Evolutionary conservation across 2,888 invertebrate genomes (phyloP).

Genomic region (Calameuta idolon): DNA sequence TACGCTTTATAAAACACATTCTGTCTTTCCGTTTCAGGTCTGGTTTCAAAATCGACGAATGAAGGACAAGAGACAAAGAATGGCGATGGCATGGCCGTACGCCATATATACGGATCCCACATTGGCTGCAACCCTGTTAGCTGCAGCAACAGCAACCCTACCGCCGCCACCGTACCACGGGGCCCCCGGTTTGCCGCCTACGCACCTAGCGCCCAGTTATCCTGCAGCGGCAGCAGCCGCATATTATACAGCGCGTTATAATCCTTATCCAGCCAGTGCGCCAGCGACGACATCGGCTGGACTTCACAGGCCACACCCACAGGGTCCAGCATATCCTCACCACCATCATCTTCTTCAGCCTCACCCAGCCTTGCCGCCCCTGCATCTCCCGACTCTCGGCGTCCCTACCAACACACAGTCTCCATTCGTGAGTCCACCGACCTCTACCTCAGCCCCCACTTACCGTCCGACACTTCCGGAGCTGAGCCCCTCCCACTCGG

Average conservation of each 20-base stretch:
- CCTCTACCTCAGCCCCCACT: constrained; percentile 41
- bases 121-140: constrained; percentile 91
- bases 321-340: constrained; percentile 56
- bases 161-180: constrained; percentile 63
- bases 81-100: constrained; percentile 96
- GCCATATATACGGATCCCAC: constrained; percentile 95
- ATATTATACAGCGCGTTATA: constrained; percentile 71
- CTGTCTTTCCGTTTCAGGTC: constrained; percentile 72
- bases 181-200: constrained; percentile 67
- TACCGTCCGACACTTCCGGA: constrained; percentile 63
- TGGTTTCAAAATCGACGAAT: constrained; percentile 98
- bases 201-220: constrained; percentile 69
- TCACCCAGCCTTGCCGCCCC: constrained; percentile 36
- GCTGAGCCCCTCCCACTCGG: constrained; percentile 54
- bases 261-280: constrained; percentile 71
- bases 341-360: constrained; percentile 41
- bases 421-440: constrained; percentile 47
- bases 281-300: constrained; percentile 68
- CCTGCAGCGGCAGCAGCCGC: constrained; percentile 70
- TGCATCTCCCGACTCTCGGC: constrained; percentile 48
- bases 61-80: constrained; percentile 97
- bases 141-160: constrained; percentile 79
- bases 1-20: neutral
- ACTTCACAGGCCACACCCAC: constrained; percentile 70
- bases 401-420: constrained; percentile 43